Evolutionary conservation across 2,113 vertebrate species (phyloP).

Genomic region (Syngnathus scovelli): DNA sequence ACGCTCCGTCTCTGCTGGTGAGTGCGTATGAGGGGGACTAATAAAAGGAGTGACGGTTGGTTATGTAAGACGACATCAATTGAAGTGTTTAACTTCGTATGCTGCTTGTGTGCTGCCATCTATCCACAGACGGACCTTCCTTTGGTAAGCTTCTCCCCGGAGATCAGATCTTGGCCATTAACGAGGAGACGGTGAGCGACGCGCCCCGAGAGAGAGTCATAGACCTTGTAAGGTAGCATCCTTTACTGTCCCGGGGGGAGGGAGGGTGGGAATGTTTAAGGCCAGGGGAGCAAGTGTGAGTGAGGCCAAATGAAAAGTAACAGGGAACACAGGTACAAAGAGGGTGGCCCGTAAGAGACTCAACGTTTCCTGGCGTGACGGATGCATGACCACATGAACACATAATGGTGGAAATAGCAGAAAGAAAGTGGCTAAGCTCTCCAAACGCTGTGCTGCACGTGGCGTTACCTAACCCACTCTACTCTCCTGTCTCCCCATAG

Average conservation of each 20-base stretch:
- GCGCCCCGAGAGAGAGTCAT: slow-evolving; percentile 92
- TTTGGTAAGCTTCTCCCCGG: slow-evolving; percentile 92
- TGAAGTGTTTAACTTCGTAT: slow-evolving; percentile 6
- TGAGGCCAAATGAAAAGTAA: slow-evolving; percentile 10
- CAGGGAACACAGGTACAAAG: slow-evolving; percentile 23
- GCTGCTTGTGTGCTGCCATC: slow-evolving; percentile 20
- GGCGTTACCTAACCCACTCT: slow-evolving; percentile 55
- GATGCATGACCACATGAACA: slow-evolving; percentile 37
- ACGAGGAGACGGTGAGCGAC: slow-evolving; percentile 91
- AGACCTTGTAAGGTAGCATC: slow-evolving; percentile 94
- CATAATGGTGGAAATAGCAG: slow-evolving; percentile 41
- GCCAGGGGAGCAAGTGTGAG: slow-evolving; percentile 18
- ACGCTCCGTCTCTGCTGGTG: slow-evolving; percentile 86
- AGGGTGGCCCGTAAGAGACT: slow-evolving; percentile 28
- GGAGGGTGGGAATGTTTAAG: slow-evolving; percentile 6
- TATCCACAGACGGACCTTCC: slow-evolving; percentile 83
- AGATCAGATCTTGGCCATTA: slow-evolving; percentile 96
- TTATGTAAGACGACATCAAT: not conserved
- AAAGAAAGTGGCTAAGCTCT: slow-evolving; percentile 45
- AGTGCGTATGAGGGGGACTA: slow-evolving; percentile 2
- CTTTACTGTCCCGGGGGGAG: slow-evolving; percentile 72
- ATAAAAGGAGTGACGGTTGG: not conserved
- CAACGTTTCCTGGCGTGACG: slow-evolving; percentile 23
- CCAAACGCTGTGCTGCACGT: slow-evolving; percentile 28
- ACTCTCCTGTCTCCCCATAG: slow-evolving; percentile 73